Evolutionary conservation across 2,888 invertebrate genomes (phyloP).

Genomic region (Hypolimnas misippus): DNA sequence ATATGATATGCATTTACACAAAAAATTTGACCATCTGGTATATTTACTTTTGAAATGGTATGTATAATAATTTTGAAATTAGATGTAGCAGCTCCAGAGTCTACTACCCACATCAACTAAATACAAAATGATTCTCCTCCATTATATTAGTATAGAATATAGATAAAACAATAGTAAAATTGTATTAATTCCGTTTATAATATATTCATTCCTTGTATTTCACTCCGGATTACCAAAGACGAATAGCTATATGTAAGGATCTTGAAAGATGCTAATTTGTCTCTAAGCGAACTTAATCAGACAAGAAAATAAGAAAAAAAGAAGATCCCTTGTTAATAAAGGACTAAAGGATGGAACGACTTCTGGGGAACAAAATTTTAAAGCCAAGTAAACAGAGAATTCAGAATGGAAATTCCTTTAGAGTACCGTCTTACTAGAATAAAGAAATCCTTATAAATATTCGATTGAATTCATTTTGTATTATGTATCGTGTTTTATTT

Average conservation of each 20-base stretch:
- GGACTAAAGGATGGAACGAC: constrained; percentile 9
- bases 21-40: too few species aligned
- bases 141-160: too few species aligned
- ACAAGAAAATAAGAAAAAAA: constrained; percentile 26
- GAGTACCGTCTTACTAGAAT: constrained; percentile 1
- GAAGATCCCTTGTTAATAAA: constrained; percentile 23
- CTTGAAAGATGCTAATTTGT: constrained; percentile 41
- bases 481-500: not conserved
- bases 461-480: constrained; percentile 7
- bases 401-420: constrained; percentile 3
- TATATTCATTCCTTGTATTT: too few species aligned
- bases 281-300: constrained; percentile 36
- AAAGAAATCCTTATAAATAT: constrained; percentile 1
- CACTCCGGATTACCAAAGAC: constrained; percentile 39
- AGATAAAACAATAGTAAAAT: too few species aligned
- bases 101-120: too few species aligned
- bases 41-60: too few species aligned
- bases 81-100: too few species aligned
- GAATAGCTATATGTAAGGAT: constrained; percentile 21
- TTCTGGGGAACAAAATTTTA: constrained; percentile 17
- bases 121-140: too few species aligned
- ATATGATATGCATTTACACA: too few species aligned
- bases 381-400: constrained; percentile 13
- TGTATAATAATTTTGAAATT: too few species aligned
- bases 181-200: too few species aligned